These are phyloP conservation scores for Myotis lucifugus DNA, from an alignment of 2,113 vertebrate genomes.

Conservation along the genomic window DNA sequence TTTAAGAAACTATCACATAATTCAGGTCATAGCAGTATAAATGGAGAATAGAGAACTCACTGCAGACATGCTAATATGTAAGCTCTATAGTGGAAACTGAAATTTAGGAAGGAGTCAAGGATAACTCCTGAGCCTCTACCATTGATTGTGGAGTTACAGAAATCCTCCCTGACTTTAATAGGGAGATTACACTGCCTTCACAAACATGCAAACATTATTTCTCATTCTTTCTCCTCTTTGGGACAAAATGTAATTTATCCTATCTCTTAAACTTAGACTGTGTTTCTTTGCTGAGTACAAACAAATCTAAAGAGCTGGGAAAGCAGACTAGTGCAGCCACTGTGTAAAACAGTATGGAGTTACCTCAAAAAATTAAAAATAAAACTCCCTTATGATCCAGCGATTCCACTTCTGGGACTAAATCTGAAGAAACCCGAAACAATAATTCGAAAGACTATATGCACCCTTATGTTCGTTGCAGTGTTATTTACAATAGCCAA, in stretches of 20 bases:
- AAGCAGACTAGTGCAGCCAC: no score
- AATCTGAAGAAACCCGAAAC: no score
- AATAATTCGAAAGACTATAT: no score
- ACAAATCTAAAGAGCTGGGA: background rate
- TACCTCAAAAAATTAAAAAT: no score
- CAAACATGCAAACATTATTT: background rate
- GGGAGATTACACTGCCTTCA: background rate
- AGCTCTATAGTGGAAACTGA: background rate
- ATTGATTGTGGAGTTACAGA: background rate
- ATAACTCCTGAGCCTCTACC: background rate
- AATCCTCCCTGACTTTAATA: background rate
- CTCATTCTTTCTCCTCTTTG: background rate
- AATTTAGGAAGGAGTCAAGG: background rate
- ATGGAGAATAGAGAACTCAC: background rate
- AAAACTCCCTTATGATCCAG: no score
- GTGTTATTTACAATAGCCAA: no score
- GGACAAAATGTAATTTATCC: background rate
- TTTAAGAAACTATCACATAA: background rate
- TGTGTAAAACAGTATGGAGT: no score
- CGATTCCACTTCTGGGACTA: no score
- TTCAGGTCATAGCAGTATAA: background rate
- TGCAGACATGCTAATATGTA: background rate
- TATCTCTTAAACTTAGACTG: background rate
- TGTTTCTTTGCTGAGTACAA: background rate
- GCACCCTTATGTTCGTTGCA: no score